phyloP scores from a whole-genome alignment of 2,113 vertebrate genomes.

The Zosterops pallidus region DNA sequence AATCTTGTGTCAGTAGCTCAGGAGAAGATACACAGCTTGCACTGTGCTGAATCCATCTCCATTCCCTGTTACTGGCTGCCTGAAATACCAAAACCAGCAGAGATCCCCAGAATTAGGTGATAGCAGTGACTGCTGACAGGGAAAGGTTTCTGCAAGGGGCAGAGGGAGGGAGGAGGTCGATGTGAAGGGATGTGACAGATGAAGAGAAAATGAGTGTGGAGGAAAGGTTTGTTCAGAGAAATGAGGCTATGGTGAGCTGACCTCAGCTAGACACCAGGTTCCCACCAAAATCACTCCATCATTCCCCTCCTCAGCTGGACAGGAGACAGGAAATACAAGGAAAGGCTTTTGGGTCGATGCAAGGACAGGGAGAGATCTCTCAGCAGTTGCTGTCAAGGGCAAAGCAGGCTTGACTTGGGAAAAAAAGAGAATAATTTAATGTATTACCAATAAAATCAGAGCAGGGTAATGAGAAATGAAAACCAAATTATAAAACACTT shows the following conservation, averaged over 20 bases:
- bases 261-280: background rate
- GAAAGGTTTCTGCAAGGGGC: background rate
- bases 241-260: background rate
- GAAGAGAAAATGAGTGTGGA: background rate
- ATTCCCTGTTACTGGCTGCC: background rate
- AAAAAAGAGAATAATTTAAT: background rate
- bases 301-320: background rate
- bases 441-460: background rate
- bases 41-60: background rate
- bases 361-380: background rate
- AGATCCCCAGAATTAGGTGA: background rate
- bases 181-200: background rate
- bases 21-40: accelerated
- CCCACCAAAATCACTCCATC: background rate
- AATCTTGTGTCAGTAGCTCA: background rate
- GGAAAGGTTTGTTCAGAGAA: background rate
- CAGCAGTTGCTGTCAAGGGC: accelerated
- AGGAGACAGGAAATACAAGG: background rate
- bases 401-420: background rate
- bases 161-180: background rate
- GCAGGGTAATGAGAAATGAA: background rate
- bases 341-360: background rate
- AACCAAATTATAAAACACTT: background rate
- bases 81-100: background rate
- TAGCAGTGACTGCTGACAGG: background rate